phyloP scores from a whole-genome alignment of 2,888 invertebrate species.

The Autographa pulchrina region DNA sequence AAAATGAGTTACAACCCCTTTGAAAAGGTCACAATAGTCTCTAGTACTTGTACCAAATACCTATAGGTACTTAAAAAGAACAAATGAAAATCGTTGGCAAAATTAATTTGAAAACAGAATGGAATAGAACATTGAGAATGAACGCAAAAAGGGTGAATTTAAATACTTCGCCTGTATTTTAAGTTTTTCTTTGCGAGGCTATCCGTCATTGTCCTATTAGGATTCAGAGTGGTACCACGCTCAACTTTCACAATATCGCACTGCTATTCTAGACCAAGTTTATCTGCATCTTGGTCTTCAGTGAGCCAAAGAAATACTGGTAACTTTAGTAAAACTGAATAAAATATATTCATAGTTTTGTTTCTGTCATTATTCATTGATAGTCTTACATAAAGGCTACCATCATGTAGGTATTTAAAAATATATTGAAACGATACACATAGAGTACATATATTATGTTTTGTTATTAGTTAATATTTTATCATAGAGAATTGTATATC shows the following conservation, averaged over 20 bases:
- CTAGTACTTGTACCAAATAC: not conserved
- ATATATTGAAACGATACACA: no score
- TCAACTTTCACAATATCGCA: constrained; percentile 77
- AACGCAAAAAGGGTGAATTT: constrained; percentile 7
- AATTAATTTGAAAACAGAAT: not conserved
- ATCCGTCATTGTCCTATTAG: constrained; percentile 68
- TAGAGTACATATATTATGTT: no score
- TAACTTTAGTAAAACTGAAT: constrained; percentile 58
- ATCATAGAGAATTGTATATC: no score
- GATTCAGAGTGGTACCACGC: constrained; percentile 69
- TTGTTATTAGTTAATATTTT: no score
- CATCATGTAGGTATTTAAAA: no score
- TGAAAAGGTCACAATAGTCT: not conserved
- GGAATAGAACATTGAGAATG: not conserved
- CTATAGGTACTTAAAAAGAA: not conserved
- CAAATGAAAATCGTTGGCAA: constrained; percentile 6
- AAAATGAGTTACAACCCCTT: constrained; percentile 9
- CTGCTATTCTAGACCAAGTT: constrained; percentile 69
- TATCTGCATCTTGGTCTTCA: constrained; percentile 73
- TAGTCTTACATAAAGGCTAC: no score
- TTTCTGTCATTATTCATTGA: constrained; percentile 25
- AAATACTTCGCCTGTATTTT: not conserved
- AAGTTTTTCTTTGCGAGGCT: constrained; percentile 30
- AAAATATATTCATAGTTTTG: constrained; percentile 25
- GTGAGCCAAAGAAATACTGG: constrained; percentile 57